Conservation (phyloP, 2,113 vertebrate species). For the Rissa tridactyla region DNA sequence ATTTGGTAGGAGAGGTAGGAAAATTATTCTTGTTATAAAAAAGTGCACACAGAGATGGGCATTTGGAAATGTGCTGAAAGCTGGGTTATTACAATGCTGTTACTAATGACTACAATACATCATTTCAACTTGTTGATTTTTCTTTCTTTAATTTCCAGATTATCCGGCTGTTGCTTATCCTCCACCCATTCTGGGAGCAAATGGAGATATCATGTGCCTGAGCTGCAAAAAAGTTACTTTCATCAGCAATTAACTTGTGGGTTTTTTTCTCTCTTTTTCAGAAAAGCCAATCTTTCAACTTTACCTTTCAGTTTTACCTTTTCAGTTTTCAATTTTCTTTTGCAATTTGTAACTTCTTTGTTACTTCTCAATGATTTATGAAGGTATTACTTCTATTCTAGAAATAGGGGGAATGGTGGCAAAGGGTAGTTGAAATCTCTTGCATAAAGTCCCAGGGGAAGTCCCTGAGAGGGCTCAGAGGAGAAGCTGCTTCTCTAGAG, state of each 20-base stretch:
- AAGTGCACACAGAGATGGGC: neutral
- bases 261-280: neutral
- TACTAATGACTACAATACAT: conserved; percentile 57
- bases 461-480: neutral
- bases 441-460: neutral
- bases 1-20: neutral
- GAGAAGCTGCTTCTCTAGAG: neutral
- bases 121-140: conserved; percentile 51
- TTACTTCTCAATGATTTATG: neutral
- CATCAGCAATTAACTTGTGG: neutral
- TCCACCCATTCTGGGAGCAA: conserved; percentile 4
- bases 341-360: neutral
- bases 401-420: neutral
- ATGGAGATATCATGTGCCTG: neutral
- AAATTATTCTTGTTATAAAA: neutral
- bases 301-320: neutral
- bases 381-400: neutral
- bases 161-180: neutral
- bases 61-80: conserved; percentile 25
- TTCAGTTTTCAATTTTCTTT: neutral
- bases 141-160: conserved; percentile 32
- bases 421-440: neutral
- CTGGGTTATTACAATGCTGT: neutral
- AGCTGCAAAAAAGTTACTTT: neutral
- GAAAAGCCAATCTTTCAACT: neutral